Evolutionary conservation across 2,888 invertebrate species (phyloP).

Genomic region (Zaprionus lineosus): DNA sequence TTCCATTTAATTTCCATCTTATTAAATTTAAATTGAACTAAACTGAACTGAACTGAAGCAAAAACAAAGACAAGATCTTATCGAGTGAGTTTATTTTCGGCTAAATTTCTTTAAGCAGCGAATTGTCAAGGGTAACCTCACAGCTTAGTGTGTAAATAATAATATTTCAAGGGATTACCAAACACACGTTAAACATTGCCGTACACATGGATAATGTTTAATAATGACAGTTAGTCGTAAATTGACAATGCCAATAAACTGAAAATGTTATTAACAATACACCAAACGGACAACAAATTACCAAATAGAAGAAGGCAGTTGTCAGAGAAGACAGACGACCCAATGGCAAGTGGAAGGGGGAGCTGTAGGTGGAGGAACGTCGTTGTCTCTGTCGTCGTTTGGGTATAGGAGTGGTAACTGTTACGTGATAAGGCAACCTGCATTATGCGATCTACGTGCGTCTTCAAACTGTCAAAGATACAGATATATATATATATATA

Average conservation of each 20-base stretch:
- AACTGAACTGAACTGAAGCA: not conserved
- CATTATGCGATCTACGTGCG: constrained; percentile 73
- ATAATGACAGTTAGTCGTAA: constrained; percentile 49
- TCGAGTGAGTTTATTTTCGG: constrained; percentile 5
- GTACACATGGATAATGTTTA: constrained; percentile 40
- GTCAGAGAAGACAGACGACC: not conserved
- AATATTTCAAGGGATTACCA: too few species aligned
- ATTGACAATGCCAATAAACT: constrained; percentile 63
- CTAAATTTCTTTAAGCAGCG: constrained; percentile 18
- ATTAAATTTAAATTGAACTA: constrained; percentile 7
- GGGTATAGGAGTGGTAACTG: not conserved
- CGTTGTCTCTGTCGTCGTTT: too few species aligned
- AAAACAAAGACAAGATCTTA: too few species aligned
- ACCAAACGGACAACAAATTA: constrained; percentile 33
- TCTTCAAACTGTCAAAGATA: constrained; percentile 29
- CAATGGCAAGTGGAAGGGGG: not conserved
- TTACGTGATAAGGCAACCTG: constrained; percentile 62
- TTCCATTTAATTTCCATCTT: constrained; percentile 38
- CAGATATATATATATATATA: constrained; percentile 7
- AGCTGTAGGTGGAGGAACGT: too few species aligned
- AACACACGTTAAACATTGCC: constrained; percentile 53
- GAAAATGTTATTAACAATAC: constrained; percentile 40
- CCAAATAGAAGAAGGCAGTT: constrained; percentile 37
- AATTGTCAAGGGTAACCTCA: constrained; percentile 23
- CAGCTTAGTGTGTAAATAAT: constrained; percentile 34